Conservation (phyloP, 2,888 invertebrate genomes). For the Drosophila pseudotakahashii region DNA sequence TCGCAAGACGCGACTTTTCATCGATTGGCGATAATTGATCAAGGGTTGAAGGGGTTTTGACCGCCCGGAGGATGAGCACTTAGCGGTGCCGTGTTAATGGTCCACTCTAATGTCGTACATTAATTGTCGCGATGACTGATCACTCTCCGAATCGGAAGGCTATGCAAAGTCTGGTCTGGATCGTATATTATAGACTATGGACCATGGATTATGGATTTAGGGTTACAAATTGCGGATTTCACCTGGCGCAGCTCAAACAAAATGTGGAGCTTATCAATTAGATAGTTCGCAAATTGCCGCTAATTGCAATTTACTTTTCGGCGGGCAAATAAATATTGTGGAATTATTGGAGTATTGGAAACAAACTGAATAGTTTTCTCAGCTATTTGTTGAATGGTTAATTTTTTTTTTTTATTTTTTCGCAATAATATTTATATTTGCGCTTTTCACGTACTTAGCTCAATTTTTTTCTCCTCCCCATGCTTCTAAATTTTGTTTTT, state of each 20-base stretch:
- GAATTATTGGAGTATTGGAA: slow-evolving; percentile 19
- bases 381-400: slow-evolving; percentile 48
- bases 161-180: slow-evolving; percentile 59
- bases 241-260: slow-evolving; percentile 44
- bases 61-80: slow-evolving; percentile 47
- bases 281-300: slow-evolving; percentile 63
- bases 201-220: neutral
- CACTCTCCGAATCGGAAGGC: slow-evolving; percentile 50
- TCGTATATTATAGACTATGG: neutral
- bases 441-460: slow-evolving; percentile 58
- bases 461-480: too few species aligned
- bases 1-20: slow-evolving; percentile 33
- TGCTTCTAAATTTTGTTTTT: slow-evolving; percentile 9
- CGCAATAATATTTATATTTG: slow-evolving; percentile 70
- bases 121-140: slow-evolving; percentile 52
- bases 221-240: slow-evolving; percentile 12
- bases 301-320: slow-evolving; percentile 63
- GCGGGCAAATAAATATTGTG: slow-evolving; percentile 25
- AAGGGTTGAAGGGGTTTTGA: slow-evolving; percentile 40
- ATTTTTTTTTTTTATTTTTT: slow-evolving; percentile 48
- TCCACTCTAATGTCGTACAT: slow-evolving; percentile 63
- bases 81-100: slow-evolving; percentile 64
- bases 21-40: slow-evolving; percentile 32
- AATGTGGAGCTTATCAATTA: slow-evolving; percentile 62
- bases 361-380: slow-evolving; percentile 47